Evolutionary conservation across 1,140 invertebrate genomes (phyloP), one percentile per base, ranked within the genome.

Genomic region (Callitettix versicolor): DNA sequence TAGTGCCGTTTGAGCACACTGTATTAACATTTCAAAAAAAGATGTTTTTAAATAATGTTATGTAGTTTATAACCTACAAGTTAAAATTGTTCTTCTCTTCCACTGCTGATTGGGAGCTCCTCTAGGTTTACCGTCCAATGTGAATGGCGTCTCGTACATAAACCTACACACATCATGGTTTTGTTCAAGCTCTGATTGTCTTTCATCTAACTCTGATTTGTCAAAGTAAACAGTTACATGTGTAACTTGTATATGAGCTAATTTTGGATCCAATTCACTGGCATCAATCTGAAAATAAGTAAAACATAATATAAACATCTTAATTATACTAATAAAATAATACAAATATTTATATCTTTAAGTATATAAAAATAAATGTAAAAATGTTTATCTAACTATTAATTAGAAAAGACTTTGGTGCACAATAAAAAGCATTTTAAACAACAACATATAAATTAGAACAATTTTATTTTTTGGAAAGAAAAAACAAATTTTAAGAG

Each of bases 141-240:
- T 94, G 67, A 95, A 95, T 1, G 91, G 91, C 12, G 89, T 94
- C 70, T 95, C 91, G 69, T 86, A 95, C 80, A 94, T 89, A 65
- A 95, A 95, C 43, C 79, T 79, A 47, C 76, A 77, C 17, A 95
- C 80, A 68, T 95, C 89, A 66, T 95, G 90, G 67, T 85, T 91
- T 38, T 85, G 79, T 63, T 92, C 88, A 69, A 91, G 92, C 55
- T 91, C 86, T 26, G 85, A 90, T 21, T 76, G 71, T 51, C 82
- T 69, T 30, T 65, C 73, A 66, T 75, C 70, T 61, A 80, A 78
- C 7, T 83, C 67, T 61, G 86, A 82, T 18, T 71, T 70, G 52
- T 82, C 81, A 64, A 85, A 86, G 69, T 88, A 88, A 3, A 88
- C 86, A 15, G 78, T 79, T 2, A 91, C 85, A 65, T 88, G 85